Conservation (phyloP, 2,797 vertebrate species). For the Acanthopagrus latus region DNA sequence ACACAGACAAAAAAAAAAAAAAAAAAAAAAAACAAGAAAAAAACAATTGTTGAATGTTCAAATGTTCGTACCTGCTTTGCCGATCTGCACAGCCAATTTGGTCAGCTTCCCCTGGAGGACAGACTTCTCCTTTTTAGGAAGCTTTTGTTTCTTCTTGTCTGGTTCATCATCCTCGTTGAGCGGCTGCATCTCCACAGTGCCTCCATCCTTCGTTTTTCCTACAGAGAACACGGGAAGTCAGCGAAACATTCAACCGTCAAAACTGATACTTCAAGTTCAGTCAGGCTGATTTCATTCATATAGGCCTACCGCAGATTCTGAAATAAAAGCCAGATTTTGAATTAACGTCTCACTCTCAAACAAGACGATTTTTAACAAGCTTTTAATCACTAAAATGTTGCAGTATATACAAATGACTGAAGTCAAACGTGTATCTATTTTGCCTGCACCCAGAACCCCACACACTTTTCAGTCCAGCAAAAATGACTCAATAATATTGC, state of each 20-base stretch:
- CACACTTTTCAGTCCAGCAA: too few species aligned
- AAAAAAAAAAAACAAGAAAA: too few species aligned
- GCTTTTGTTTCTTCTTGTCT: slow-evolving; percentile 91
- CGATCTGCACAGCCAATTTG: slow-evolving; percentile 97
- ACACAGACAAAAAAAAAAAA: too few species aligned
- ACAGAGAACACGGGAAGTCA: slow-evolving; percentile 2
- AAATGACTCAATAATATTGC: too few species aligned
- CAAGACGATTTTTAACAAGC: too few species aligned
- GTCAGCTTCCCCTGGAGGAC: slow-evolving; percentile 99
- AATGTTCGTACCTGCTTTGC: slow-evolving; percentile 93
- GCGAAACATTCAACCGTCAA: background rate
- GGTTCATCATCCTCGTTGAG: slow-evolving; percentile 90
- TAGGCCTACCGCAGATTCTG: too few species aligned
- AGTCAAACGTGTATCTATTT: too few species aligned
- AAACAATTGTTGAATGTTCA: background rate
- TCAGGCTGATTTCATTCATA: background rate
- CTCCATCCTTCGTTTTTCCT: slow-evolving; percentile 92
- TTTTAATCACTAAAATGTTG: too few species aligned
- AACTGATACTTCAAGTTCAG: background rate
- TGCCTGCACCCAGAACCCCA: too few species aligned
- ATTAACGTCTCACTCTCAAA: background rate
- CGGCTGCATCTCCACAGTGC: slow-evolving; percentile 93
- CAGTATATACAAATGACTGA: too few species aligned
- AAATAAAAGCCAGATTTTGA: background rate
- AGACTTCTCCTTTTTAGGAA: slow-evolving; percentile 97